A percentile compares a stretch with the other conserved stretches of the same genome.
Conservation (phyloP, 2,888 invertebrate species). For the Cephalotes varians region DNA sequence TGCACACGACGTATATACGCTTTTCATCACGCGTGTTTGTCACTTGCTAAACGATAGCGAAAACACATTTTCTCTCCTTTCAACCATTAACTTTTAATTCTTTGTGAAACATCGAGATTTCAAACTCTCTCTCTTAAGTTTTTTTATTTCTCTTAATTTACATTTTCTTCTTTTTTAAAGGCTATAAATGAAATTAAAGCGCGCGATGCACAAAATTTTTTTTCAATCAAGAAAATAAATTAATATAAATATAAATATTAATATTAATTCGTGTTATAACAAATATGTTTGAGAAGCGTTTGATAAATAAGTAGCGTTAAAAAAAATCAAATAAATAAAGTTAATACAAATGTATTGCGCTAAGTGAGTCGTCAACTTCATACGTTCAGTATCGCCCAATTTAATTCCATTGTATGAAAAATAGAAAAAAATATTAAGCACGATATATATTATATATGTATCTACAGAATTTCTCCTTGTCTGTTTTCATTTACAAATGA, state of each 20-base stretch:
- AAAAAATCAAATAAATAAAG: neutral
- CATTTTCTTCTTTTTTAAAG: neutral
- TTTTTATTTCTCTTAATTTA: neutral
- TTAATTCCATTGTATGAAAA: neutral
- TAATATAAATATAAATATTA: neutral
- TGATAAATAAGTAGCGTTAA: neutral
- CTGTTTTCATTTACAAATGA: neutral
- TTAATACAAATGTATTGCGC: neutral
- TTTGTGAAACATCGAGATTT: neutral
- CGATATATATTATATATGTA: neutral
- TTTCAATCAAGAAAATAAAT: neutral
- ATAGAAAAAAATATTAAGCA: neutral
- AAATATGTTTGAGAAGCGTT: neutral
- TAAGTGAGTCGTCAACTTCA: neutral
- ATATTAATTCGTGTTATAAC: neutral
- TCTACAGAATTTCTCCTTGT: no score
- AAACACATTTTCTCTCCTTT: neutral
- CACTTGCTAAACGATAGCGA: conserved; percentile 4
- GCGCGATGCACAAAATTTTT: neutral
- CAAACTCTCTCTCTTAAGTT: no score
- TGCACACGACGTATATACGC: conserved; percentile 13
- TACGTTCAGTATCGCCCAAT: neutral
- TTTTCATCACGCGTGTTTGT: conserved; percentile 3
- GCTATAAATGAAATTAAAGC: neutral
- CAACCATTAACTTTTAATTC: neutral